Percentiles rank a stretch among this genome's conserved stretches.
Evolutionary conservation across 2,113 vertebrate species (phyloP).

Genomic region (Apistogramma diplotaenia): DNA sequence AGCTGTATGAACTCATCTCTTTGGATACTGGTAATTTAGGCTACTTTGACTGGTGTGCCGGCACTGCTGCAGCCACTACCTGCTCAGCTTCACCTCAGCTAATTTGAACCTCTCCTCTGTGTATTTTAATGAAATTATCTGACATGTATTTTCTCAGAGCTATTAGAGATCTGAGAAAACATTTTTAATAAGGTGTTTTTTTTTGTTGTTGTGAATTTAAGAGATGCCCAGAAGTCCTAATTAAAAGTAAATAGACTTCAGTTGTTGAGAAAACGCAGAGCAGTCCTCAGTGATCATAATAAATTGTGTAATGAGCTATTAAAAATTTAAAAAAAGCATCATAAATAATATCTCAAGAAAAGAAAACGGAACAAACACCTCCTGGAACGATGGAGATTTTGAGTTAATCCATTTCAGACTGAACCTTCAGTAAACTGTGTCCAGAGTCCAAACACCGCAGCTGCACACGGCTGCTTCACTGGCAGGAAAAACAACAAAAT

Average conservation of each 20-base stretch:
- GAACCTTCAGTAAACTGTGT: background rate
- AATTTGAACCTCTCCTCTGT: background rate
- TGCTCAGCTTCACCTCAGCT: background rate
- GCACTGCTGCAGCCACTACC: too few relatives aligned
- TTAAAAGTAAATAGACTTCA: background rate
- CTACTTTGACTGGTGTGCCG: background rate
- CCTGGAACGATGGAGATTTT: background rate
- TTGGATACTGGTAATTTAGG: background rate
- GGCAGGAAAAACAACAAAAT: conserved; percentile 11
- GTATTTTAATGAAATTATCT: background rate
- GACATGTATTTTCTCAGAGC: too few relatives aligned
- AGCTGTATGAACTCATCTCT: background rate
- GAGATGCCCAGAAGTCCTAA: background rate
- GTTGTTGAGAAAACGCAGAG: background rate
- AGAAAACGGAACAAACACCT: background rate
- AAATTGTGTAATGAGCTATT: background rate
- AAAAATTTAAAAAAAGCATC: background rate
- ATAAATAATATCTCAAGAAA: background rate
- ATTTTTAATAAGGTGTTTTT: background rate
- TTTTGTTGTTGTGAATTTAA: background rate
- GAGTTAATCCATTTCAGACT: too few relatives aligned
- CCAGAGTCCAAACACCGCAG: conserved; percentile 14
- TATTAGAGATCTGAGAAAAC: background rate
- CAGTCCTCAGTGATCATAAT: background rate
- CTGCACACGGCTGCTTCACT: background rate